phyloP scores from a whole-genome alignment of 2,888 invertebrate genomes.

The Keiferia lycopersicella region DNA sequence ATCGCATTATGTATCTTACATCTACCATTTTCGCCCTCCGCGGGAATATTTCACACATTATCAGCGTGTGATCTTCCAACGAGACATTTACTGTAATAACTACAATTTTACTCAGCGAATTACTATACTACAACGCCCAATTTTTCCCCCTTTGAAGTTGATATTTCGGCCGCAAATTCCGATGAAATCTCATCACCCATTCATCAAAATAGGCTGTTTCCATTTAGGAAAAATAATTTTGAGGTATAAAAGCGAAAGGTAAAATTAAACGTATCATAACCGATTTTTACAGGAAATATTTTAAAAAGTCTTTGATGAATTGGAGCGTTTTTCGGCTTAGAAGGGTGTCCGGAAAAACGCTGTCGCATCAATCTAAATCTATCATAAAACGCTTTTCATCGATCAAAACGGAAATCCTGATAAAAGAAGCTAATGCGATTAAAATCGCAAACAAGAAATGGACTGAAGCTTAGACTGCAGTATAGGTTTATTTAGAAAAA shows the following conservation, averaged over 20 bases:
- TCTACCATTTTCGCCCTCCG: constrained; percentile 54
- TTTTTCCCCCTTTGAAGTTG: constrained; percentile 5
- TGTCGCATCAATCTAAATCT: constrained; percentile 63
- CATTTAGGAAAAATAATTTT: neutral
- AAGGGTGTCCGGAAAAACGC: constrained; percentile 41
- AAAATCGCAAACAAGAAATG: constrained; percentile 30
- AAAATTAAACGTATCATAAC: constrained; percentile 10
- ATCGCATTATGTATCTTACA: constrained; percentile 48
- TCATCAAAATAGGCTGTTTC: neutral
- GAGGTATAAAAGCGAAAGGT: neutral
- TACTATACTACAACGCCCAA: neutral
- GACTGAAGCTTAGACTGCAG: constrained; percentile 21
- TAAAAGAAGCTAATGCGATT: constrained; percentile 34
- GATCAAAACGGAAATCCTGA: constrained; percentile 48
- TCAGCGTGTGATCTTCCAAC: constrained; percentile 41
- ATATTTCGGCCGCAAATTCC: neutral
- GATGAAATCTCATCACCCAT: neutral
- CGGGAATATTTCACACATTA: constrained; percentile 63
- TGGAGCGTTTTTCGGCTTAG: constrained; percentile 33
- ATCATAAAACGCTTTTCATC: constrained; percentile 55
- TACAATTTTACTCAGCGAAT: constrained; percentile 13
- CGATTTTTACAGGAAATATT: constrained; percentile 13
- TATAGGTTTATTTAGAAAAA: constrained; percentile 12
- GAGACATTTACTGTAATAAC: constrained; percentile 28
- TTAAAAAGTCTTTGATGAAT: constrained; percentile 32